These are phyloP conservation scores for Agonopterix arenella DNA, from an alignment of 2,888 invertebrate genomes.

Conservation along the genomic window DNA sequence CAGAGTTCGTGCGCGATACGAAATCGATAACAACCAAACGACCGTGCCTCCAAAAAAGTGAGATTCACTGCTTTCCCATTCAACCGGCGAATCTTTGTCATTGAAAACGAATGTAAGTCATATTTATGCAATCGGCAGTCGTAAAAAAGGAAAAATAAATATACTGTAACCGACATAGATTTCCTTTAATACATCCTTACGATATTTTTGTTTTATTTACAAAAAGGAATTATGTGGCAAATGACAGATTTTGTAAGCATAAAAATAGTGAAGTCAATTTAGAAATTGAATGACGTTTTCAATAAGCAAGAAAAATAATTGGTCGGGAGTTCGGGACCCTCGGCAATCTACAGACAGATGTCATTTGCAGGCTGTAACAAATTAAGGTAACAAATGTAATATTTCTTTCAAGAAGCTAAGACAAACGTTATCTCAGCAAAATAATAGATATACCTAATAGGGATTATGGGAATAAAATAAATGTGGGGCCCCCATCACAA, in stretches of 20 bases:
- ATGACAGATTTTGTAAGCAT: too few relatives aligned
- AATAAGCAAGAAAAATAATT: constrained; percentile 10
- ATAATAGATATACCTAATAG: too few relatives aligned
- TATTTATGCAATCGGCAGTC: constrained; percentile 46
- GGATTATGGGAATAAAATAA: too few relatives aligned
- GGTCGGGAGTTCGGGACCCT: constrained; percentile 7
- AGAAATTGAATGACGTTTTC: constrained; percentile 5
- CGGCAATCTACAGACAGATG: constrained; percentile 3
- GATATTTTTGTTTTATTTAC: too few relatives aligned
- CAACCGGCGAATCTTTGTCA: constrained; percentile 52
- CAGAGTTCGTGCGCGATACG: constrained; percentile 46
- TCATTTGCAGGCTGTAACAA: constrained; percentile 3
- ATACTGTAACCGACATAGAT: too few relatives aligned
- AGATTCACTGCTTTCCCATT: constrained; percentile 56
- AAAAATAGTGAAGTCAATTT: not conserved
- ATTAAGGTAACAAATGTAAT: not conserved
- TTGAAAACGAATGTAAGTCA: constrained; percentile 53
- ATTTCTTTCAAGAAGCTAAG: too few relatives aligned
- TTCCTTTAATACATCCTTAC: too few relatives aligned
- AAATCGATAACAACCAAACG: constrained; percentile 55
- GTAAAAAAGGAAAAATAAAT: constrained; percentile 40
- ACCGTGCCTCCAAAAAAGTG: constrained; percentile 47
- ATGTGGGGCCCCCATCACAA: too few relatives aligned
- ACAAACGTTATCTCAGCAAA: too few relatives aligned
- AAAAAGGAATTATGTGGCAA: too few relatives aligned